Evolutionary conservation across 2,113 vertebrate species (phyloP), one percentile per base, ranked within the genome.

Genomic region (Aplodontia rufa): DNA sequence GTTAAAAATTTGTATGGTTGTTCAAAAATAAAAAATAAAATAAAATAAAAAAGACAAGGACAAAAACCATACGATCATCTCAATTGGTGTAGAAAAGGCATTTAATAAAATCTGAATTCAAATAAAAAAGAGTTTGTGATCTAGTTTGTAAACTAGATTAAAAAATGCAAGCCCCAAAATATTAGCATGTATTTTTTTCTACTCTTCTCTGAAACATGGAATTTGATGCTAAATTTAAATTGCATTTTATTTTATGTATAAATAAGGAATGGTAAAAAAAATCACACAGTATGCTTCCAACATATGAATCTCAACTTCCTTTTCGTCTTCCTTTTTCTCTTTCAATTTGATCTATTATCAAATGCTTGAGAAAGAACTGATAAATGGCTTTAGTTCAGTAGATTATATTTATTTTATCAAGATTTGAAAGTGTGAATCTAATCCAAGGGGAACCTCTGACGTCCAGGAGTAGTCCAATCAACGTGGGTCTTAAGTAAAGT

Each of bases 341-440:
- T 82, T 55, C 30, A 91, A 84, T 90, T 90, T 47, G 11, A 71
- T 68, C n/a, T 6, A 68, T 68, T 68, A n/a, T 68, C 32, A 51
- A 78, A 81, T 84, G n/a, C 1, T 94, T 81, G 13, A 53, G 30
- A 60, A 83, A 86, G 11, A 84, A 37, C 26, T 80, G n/a, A 9
- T 82, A 88, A 86, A 30, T 64, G 19, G 28, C 8, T 82, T 6
- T n/a, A 76, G 7, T 71, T 66, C 14, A 45, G 60, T 37, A 37
- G 32, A 76, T 74, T 78, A 19, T 8, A 69, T 66, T 83, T 37
- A 82, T 37, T 95, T 78, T 32, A 69, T 45, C 47, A 94, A 49
- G 49, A 80, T 84, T 68, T 87, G 66, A 82, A 95, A 95, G 75
- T 47, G 20, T n/a, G n/a, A n/a, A n/a, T n/a, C n/a, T n/a, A n/a